Evolutionary conservation across 1,140 invertebrate species (phyloP).

Genomic region (Reticulitermes speratus): DNA sequence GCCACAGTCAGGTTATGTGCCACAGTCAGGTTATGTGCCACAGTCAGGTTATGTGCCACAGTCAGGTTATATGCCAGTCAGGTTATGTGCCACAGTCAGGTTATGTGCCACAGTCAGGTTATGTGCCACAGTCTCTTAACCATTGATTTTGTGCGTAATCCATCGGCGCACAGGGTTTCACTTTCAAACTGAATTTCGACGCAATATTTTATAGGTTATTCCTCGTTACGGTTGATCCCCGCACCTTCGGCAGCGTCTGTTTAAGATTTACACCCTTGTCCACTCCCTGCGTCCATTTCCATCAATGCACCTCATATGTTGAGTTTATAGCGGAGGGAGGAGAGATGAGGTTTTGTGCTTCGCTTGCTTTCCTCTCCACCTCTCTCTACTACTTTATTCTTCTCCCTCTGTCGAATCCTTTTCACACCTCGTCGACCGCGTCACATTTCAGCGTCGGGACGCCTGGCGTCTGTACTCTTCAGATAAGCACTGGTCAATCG

Average conservation of each 20-base stretch:
- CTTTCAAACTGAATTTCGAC: neutral
- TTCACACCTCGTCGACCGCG: constrained; percentile 3
- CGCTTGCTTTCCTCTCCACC: neutral
- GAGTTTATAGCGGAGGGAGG: neutral
- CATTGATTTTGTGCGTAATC: too few relatives aligned
- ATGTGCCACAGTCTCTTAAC: too few relatives aligned
- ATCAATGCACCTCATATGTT: constrained; percentile 1
- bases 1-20: too few relatives aligned
- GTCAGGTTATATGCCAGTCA: too few relatives aligned
- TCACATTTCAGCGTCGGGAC: constrained; percentile 11
- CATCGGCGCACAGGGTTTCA: too few relatives aligned
- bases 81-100: too few relatives aligned
- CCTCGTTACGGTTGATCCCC: neutral
- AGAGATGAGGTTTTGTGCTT: neutral
- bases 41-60: too few relatives aligned
- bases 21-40: too few relatives aligned
- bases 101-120: too few relatives aligned
- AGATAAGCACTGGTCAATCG: constrained; percentile 9
- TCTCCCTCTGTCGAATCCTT: neutral
- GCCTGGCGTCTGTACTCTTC: constrained; percentile 16
- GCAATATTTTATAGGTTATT: neutral
- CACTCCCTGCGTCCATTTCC: neutral
- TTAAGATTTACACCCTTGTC: neutral
- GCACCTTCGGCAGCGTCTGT: neutral
- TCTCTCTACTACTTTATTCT: too few relatives aligned